These are phyloP conservation scores for Eueides isabella DNA, from an alignment of 1,140 invertebrate species.

Conservation along the genomic window DNA sequence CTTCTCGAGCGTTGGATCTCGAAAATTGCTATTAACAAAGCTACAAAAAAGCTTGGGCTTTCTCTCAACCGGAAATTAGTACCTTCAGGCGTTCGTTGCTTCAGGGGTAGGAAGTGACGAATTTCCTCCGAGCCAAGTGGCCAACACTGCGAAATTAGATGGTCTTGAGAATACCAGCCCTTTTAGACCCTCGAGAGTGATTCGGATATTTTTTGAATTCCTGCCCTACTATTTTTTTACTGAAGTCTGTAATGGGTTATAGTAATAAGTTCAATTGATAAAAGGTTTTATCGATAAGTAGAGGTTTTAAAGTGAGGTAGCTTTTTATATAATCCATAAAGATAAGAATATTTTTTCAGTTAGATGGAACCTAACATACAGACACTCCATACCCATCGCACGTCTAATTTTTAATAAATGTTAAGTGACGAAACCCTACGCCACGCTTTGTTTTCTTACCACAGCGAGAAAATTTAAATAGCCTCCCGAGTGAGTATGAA, in stretches of 20 bases:
- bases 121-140: slow-evolving; percentile 25
- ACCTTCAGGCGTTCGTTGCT: slow-evolving; percentile 25
- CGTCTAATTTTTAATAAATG: background rate
- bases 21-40: slow-evolving; percentile 24
- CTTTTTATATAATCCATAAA: too few species aligned
- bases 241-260: background rate
- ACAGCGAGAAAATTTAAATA: too few species aligned
- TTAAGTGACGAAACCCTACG: background rate
- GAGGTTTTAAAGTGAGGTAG: background rate
- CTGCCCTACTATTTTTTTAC: background rate
- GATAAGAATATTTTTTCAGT: too few species aligned
- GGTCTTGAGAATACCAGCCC: slow-evolving; percentile 11
- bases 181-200: slow-evolving; percentile 13
- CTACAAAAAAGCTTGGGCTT: slow-evolving; percentile 24
- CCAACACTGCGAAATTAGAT: slow-evolving; percentile 22
- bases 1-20: slow-evolving; percentile 15
- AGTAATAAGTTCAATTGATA: background rate
- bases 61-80: slow-evolving; percentile 31
- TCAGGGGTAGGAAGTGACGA: slow-evolving; percentile 27
- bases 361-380: background rate
- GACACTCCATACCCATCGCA: too few species aligned
- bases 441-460: background rate
- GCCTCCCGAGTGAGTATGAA: too few species aligned
- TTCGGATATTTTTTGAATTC: slow-evolving; percentile 5
- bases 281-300: background rate